These are phyloP conservation scores for Electrophaes corylata DNA, from an alignment of 2,888 invertebrate genomes.

Conservation along the genomic window DNA sequence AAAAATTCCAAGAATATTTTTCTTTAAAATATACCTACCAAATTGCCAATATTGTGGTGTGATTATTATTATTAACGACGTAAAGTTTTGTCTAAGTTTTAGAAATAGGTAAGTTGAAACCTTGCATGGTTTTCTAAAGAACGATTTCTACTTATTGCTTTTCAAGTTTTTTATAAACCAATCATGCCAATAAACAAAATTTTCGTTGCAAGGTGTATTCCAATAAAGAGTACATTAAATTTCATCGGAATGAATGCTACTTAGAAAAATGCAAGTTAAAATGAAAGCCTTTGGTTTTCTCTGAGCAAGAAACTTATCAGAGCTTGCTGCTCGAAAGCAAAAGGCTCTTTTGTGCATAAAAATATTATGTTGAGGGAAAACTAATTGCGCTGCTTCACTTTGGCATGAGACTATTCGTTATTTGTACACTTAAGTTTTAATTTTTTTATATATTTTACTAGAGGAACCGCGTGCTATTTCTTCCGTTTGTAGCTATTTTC, in stretches of 20 bases:
- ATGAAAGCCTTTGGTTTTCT: constrained; percentile 39
- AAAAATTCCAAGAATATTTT: not conserved
- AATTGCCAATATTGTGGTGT: too few relatives aligned
- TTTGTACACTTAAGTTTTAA: constrained; percentile 28
- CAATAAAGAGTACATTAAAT: constrained; percentile 26
- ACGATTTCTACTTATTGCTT: too few relatives aligned
- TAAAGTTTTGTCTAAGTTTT: too few relatives aligned
- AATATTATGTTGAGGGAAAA: constrained; percentile 33
- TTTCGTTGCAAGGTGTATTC: constrained; percentile 9
- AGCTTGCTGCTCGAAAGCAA: constrained; percentile 31
- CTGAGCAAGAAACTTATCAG: constrained; percentile 40
- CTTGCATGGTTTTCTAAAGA: too few relatives aligned
- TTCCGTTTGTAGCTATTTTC: too few relatives aligned
- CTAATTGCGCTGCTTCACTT: constrained; percentile 35
- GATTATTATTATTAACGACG: too few relatives aligned
- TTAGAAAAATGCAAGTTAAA: constrained; percentile 31
- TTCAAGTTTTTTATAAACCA: not conserved
- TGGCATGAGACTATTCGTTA: constrained; percentile 25
- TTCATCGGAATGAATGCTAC: constrained; percentile 11
- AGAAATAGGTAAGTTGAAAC: too few relatives aligned
- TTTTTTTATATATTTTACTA: constrained; percentile 20
- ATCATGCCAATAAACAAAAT: constrained; percentile 2
- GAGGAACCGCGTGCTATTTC: too few relatives aligned
- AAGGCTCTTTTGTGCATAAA: constrained; percentile 36
- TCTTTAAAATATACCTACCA: not conserved